phyloP scores from a whole-genome alignment of 2,797 vertebrate species.

The Takifugu ocellatus region DNA sequence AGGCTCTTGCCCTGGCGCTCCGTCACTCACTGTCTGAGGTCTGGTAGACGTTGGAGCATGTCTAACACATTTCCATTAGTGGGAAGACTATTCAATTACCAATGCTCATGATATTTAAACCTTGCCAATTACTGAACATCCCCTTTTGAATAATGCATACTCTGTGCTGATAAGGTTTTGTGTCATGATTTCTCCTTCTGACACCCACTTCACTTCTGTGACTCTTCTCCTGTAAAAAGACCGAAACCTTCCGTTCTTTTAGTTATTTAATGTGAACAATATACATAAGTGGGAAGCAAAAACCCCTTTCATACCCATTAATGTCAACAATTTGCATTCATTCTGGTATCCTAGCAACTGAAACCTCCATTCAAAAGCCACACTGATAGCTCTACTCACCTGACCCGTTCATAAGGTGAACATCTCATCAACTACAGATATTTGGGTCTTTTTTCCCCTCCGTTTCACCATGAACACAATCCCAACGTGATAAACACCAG shows the following conservation, averaged over 20 bases:
- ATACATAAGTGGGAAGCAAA: conserved; percentile 6
- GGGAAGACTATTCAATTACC: conserved; percentile 81
- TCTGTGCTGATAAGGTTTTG: conserved; percentile 70
- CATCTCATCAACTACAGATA: conserved; percentile 30
- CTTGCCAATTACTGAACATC: conserved; percentile 82
- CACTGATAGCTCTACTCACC: conserved; percentile 52
- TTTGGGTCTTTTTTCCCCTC: too few relatives aligned
- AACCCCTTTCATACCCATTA: conserved; percentile 32
- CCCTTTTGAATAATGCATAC: conserved; percentile 79
- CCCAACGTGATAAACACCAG: too few relatives aligned
- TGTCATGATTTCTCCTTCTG: conserved; percentile 73
- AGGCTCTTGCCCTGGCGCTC: conserved; percentile 49
- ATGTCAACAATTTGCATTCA: conserved; percentile 39
- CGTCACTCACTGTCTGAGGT: conserved; percentile 67
- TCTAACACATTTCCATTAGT: conserved; percentile 82
- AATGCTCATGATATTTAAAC: conserved; percentile 80
- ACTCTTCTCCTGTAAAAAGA: conserved; percentile 21
- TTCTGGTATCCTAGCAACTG: conserved; percentile 76
- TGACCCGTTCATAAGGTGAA: conserved; percentile 64
- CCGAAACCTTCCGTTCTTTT: conserved; percentile 15
- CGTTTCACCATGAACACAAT: too few relatives aligned
- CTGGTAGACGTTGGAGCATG: conserved; percentile 73
- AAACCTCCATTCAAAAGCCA: conserved; percentile 57
- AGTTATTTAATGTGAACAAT: conserved; percentile 33
- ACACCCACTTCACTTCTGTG: conserved; percentile 38